Percentiles rank a stretch among this genome's conserved stretches.
Conservation (phyloP, 2,113 vertebrate genomes). For the Grammomys surdaster region DNA sequence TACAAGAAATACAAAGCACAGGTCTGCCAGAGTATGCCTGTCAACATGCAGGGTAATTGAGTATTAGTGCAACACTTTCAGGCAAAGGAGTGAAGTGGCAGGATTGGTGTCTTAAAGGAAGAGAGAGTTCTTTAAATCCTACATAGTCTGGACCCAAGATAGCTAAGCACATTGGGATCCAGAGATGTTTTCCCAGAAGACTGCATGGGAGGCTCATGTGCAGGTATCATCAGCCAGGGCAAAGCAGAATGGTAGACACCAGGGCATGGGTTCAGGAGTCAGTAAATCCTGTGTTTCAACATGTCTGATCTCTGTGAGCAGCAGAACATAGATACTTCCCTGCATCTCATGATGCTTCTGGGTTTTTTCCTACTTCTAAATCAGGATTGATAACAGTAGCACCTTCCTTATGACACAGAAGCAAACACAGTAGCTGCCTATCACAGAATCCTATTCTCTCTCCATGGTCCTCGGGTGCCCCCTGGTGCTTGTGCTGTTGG, state of each 20-base stretch:
- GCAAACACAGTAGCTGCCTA: no score
- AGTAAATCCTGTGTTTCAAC: background rate
- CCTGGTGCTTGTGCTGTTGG: conserved; percentile 69
- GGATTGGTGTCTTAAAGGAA: background rate
- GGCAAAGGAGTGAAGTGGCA: background rate
- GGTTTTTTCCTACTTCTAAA: background rate
- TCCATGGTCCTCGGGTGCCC: conserved; percentile 25
- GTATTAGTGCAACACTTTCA: background rate
- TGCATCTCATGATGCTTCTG: background rate
- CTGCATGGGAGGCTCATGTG: background rate
- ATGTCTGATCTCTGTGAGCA: background rate
- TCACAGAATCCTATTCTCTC: background rate
- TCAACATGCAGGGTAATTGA: background rate
- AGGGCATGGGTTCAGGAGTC: background rate
- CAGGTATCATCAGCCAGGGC: background rate
- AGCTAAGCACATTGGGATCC: background rate
- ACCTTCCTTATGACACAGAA: background rate
- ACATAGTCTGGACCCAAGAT: background rate
- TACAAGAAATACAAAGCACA: background rate
- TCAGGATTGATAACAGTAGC: background rate
- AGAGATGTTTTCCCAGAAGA: background rate
- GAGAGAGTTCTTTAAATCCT: background rate
- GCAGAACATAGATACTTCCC: background rate
- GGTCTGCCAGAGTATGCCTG: background rate
- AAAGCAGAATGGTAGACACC: rapidly evolving